A percentile compares a stretch with the other conserved stretches of the same genome.
Conservation (phyloP, 2,888 invertebrate genomes). For the Amblyjoppa proteus region DNA sequence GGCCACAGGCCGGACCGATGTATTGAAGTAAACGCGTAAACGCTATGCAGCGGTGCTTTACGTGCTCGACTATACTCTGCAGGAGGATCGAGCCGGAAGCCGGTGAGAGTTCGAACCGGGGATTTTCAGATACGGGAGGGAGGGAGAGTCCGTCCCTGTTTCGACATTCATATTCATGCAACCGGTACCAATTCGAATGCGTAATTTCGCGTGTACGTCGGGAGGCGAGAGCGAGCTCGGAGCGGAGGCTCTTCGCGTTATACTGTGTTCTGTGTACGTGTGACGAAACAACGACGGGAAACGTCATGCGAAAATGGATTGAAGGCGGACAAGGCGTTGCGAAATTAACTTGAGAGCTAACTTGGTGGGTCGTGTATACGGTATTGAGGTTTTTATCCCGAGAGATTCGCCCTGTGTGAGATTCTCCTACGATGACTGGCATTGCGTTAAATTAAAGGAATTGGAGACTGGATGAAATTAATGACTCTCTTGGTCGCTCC, state of each 20-base stretch:
- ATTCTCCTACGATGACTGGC: too few species aligned
- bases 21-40: slow-evolving; percentile 16
- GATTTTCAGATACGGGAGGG: slow-evolving; percentile 66
- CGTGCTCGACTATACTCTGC: slow-evolving; percentile 34
- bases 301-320: slow-evolving; percentile 56
- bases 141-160: slow-evolving; percentile 11
- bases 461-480: background rate
- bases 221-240: slow-evolving; percentile 68
- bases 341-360: slow-evolving; percentile 37
- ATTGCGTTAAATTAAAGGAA: too few species aligned
- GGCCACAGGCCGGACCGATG: background rate
- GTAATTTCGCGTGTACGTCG: slow-evolving; percentile 74
- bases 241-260: slow-evolving; percentile 10
- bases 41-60: background rate
- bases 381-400: too few species aligned
- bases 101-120: slow-evolving; percentile 69
- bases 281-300: slow-evolving; percentile 54
- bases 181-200: slow-evolving; percentile 75
- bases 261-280: slow-evolving; percentile 15
- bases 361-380: background rate
- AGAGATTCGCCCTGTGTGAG: too few species aligned
- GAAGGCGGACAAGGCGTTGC: slow-evolving; percentile 50
- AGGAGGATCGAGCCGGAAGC: slow-evolving; percentile 68
- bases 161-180: slow-evolving; percentile 77
- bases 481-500: background rate